Evolutionary conservation across 2,113 vertebrate species (phyloP), one percentile per base, ranked within the genome.

Genomic region (Miniopterus natalensis): DNA sequence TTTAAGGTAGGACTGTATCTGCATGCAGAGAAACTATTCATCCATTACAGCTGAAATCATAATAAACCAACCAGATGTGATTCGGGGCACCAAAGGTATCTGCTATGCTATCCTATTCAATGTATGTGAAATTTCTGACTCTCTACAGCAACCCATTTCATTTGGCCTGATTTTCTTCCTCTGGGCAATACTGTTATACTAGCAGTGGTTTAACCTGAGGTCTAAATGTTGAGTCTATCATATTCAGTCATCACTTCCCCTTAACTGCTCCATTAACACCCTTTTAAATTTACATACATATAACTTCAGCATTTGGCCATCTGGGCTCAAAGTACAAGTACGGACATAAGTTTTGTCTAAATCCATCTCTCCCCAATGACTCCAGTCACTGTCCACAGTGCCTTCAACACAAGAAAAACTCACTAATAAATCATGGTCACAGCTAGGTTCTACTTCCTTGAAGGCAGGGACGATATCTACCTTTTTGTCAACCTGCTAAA

Each of bases 391-490:
- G 71, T 42, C 59, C 49, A 90, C 8, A 0, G 75, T 47, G n/a
- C 45, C 75, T 79, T 87, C 63, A 77, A 75, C 25, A 84, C 14
- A 92, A 66, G 11, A 80, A 57, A 95, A 23, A 14, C 36, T 94
- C 75, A 86, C 61, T 78, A 91, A 74, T n/a, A 49, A 91, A 45
- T 4, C 6, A 1, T 59, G 55, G 25, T 71, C 29, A 73, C 6
- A 45, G 21, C 10, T 86, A 92, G 78, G 9, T 57, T 89, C 57
- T 90, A 83, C 25, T 93, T 94, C 63, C 78, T 84, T 68, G 18
- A 92, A 66, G 20, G 49, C 74, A 91, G 25, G 18, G 20, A 88
- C 45, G 1, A 25, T 79, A 65, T 15, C 13, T 51, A 53, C 36
- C 36, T 88, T 79, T 90, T 85, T 75, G n/a, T 25, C 79, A 90